Percentiles rank a stretch among this genome's conserved stretches.
Evolutionary conservation across 2,797 vertebrate species (phyloP).

Genomic region (Onychomys torridus): DNA sequence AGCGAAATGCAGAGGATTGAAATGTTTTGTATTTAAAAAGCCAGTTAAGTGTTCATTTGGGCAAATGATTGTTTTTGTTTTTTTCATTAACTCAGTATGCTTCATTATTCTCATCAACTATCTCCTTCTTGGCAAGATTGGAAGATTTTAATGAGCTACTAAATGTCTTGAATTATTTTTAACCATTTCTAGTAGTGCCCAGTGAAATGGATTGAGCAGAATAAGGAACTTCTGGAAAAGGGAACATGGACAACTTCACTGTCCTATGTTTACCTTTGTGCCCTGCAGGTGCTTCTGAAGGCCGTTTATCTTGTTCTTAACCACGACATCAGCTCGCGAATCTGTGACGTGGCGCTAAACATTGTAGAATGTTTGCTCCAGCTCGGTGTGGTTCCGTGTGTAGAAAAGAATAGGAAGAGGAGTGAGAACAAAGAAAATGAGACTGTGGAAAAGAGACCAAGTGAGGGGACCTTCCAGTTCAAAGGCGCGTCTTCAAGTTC

Average conservation of each 20-base stretch:
- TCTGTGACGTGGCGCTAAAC: slow-evolving; percentile 97
- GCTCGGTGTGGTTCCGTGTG: slow-evolving; percentile 95
- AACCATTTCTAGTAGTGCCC: background rate
- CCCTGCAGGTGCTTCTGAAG: slow-evolving; percentile 93
- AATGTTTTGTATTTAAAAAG: slow-evolving; percentile 47
- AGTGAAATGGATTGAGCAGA: slow-evolving; percentile 5
- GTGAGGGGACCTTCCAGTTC: slow-evolving; percentile 91
- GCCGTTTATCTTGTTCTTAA: slow-evolving; percentile 97
- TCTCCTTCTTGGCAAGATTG: background rate
- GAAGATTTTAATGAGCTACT: background rate
- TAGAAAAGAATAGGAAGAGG: slow-evolving; percentile 93
- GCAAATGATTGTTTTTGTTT: background rate
- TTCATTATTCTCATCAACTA: background rate
- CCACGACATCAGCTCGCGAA: slow-evolving; percentile 97
- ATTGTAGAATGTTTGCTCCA: slow-evolving; percentile 98
- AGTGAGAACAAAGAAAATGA: slow-evolving; percentile 96
- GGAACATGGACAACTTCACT: background rate
- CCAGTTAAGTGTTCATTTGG: slow-evolving; percentile 24
- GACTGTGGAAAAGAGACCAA: slow-evolving; percentile 89
- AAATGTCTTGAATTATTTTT: slow-evolving; percentile 56
- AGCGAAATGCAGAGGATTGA: slow-evolving; percentile 5
- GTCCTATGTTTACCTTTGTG: slow-evolving; percentile 42
- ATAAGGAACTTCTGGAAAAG: slow-evolving; percentile 15
- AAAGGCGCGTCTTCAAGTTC: slow-evolving; percentile 90
- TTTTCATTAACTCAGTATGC: background rate